Conservation (phyloP, 2,888 invertebrate species). For the Scaptomyza cyrtandrae region DNA sequence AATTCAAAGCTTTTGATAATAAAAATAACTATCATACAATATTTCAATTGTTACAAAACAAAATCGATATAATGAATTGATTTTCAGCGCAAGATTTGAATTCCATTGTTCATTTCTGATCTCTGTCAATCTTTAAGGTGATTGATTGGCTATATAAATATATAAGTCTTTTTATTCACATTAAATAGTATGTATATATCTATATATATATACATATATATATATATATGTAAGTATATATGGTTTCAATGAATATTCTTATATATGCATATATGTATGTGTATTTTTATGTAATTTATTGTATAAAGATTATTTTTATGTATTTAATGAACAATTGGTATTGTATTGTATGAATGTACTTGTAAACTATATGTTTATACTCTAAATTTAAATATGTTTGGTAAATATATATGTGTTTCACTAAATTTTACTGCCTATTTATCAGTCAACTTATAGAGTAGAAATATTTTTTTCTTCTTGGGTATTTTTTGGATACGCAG, state of each 20-base stretch:
- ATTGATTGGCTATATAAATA: slow-evolving; percentile 55
- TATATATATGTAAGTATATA: slow-evolving; percentile 33
- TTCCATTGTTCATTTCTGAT: not conserved
- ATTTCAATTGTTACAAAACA: not conserved
- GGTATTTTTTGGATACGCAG: slow-evolving; percentile 8
- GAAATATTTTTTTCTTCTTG: slow-evolving; percentile 1
- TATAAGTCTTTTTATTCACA: slow-evolving; percentile 75
- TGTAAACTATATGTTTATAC: slow-evolving; percentile 22
- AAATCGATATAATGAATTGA: slow-evolving; percentile 15
- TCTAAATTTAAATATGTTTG: slow-evolving; percentile 11
- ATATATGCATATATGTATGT: slow-evolving; percentile 9
- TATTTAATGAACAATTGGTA: slow-evolving; percentile 18
- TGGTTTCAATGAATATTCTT: slow-evolving; percentile 47
- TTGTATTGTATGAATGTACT: slow-evolving; percentile 2
- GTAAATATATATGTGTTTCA: slow-evolving; percentile 27
- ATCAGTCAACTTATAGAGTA: slow-evolving; percentile 65
- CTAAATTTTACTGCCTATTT: slow-evolving; percentile 60
- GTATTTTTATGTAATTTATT: slow-evolving; percentile 5
- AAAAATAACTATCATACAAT: not conserved
- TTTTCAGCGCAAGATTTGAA: slow-evolving; percentile 54
- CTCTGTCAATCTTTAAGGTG: slow-evolving; percentile 39
- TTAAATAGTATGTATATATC: slow-evolving; percentile 44
- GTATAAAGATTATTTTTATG: slow-evolving; percentile 21
- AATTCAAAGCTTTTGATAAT: not conserved
- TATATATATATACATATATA: not conserved